phyloP scores from a whole-genome alignment of 2,888 invertebrate species.

The Drosophila niveifrons region DNA sequence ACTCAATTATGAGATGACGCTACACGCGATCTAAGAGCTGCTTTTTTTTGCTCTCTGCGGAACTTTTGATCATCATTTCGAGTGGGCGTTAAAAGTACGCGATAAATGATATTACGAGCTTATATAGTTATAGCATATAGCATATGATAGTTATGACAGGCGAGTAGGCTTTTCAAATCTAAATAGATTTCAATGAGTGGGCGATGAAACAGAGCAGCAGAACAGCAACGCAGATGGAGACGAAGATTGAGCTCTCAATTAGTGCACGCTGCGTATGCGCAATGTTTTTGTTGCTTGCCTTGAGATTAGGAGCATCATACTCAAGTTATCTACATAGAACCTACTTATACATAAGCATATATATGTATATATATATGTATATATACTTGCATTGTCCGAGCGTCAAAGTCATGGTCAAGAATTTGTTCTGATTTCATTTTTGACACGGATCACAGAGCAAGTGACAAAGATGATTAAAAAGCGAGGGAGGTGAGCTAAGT shows the following conservation, averaged over 20 bases:
- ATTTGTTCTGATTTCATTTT: conserved; percentile 34
- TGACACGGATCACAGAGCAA: not conserved
- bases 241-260: conserved; percentile 20
- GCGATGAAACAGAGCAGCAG: not conserved
- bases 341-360: not conserved
- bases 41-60: conserved; percentile 3
- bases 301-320: conserved; percentile 34
- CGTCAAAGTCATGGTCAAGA: conserved; percentile 56
- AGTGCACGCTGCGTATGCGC: conserved; percentile 50
- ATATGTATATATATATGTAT: not conserved
- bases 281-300: conserved; percentile 19
- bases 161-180: conserved; percentile 12
- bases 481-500: not conserved
- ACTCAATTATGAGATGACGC: conserved; percentile 4
- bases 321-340: conserved; percentile 30
- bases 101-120: not conserved
- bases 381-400: not conserved
- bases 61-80: conserved; percentile 18
- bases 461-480: not conserved
- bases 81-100: conserved; percentile 32
- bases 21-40: not conserved
- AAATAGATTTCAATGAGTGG: conserved; percentile 15
- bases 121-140: conserved; percentile 5
- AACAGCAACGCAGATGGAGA: not conserved
- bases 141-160: not conserved